These are phyloP conservation scores for Rhyacichthys aspro DNA, from an alignment of 2,797 vertebrate genomes.

Conservation along the genomic window DNA sequence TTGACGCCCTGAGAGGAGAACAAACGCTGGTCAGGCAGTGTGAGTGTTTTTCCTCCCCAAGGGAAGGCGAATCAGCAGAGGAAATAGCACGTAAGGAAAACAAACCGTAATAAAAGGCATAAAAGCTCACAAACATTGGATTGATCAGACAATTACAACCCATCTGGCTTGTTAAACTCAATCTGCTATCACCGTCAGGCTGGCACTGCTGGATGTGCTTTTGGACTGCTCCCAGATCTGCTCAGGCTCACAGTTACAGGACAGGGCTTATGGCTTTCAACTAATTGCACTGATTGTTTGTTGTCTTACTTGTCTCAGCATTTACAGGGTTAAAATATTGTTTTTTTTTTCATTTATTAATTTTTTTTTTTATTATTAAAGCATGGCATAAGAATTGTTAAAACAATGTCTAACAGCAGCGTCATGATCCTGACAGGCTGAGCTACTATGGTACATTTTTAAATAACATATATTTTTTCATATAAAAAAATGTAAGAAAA, in stretches of 20 bases:
- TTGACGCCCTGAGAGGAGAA: slow-evolving; percentile 41
- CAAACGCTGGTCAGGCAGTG: slow-evolving; percentile 52
- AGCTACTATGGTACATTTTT: too few species aligned
- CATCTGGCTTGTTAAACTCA: slow-evolving; percentile 99
- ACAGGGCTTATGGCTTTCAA: slow-evolving; percentile 6
- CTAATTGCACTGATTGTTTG: not conserved
- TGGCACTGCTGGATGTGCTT: slow-evolving; percentile 49
- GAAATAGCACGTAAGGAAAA: slow-evolving; percentile 88
- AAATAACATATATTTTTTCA: too few species aligned
- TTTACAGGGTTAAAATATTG: not conserved
- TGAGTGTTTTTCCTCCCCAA: slow-evolving; percentile 63
- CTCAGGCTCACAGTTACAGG: slow-evolving; percentile 24
- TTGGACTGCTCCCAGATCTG: slow-evolving; percentile 56
- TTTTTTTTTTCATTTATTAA: too few species aligned
- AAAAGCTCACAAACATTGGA: slow-evolving; percentile 96
- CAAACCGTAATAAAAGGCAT: slow-evolving; percentile 95
- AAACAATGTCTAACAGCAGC: not conserved
- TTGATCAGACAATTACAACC: slow-evolving; percentile 97
- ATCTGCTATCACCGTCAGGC: slow-evolving; percentile 88
- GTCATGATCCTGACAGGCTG: not conserved
- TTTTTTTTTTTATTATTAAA: too few species aligned
- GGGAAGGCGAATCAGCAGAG: slow-evolving; percentile 75
- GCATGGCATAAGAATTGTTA: too few species aligned
- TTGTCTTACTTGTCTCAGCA: not conserved
- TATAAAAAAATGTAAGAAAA: too few species aligned